These are phyloP conservation scores for Macrobrachium rosenbergii DNA, from an alignment of 1,140 invertebrate species.

Conservation along the genomic window DNA sequence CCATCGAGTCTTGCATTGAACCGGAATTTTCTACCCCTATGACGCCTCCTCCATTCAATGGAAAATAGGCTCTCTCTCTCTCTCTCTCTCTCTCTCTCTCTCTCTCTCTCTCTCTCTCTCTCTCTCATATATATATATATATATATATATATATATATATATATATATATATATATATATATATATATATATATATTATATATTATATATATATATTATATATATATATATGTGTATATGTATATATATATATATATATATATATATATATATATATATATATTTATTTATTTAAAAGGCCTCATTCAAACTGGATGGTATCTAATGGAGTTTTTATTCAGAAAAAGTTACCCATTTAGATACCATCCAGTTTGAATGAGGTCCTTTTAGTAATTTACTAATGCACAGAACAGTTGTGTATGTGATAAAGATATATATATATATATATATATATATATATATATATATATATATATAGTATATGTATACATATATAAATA, in stretches of 20 bases:
- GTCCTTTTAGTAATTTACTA: too few species aligned
- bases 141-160: slow-evolving; percentile 20
- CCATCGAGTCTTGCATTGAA: too few species aligned
- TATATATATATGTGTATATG: slow-evolving; percentile 26
- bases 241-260: slow-evolving; percentile 35
- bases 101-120: neutral
- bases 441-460: slow-evolving; percentile 23
- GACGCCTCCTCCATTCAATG: neutral
- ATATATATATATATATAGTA: slow-evolving; percentile 32
- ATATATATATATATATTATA: slow-evolving; percentile 29
- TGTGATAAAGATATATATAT: neutral
- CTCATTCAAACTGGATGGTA: too few species aligned
- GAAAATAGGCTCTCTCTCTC: neutral
- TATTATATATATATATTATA: slow-evolving; percentile 41
- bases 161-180: slow-evolving; percentile 4
- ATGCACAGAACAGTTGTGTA: too few species aligned
- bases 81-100: neutral
- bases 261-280: slow-evolving; percentile 19
- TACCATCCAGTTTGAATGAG: too few species aligned
- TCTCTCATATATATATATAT: neutral
- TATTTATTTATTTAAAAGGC: too few species aligned
- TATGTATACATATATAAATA: slow-evolving; percentile 28
- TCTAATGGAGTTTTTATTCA: too few species aligned
- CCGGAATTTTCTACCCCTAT: too few species aligned
- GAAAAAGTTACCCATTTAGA: too few species aligned